Conservation (phyloP, 2,113 vertebrate genomes). For the Microcebus murinus region DNA sequence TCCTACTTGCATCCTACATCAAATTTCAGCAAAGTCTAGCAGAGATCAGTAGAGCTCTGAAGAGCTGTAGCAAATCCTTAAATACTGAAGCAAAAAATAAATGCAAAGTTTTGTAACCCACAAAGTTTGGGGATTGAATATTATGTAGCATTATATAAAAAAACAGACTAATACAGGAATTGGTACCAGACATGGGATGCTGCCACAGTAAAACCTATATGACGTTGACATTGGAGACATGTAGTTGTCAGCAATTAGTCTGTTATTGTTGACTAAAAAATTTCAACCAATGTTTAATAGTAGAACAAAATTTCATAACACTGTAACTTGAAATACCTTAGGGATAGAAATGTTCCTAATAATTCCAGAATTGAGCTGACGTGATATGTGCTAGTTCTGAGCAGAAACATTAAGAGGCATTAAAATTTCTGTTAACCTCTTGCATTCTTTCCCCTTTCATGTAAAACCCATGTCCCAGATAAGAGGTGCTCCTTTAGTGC, state of each 20-base stretch:
- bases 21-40: neutral
- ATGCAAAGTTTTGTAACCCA: neutral
- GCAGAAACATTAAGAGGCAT: neutral
- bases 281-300: neutral
- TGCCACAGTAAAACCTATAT: neutral
- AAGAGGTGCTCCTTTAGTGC: neutral
- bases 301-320: neutral
- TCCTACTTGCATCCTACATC: neutral
- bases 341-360: neutral
- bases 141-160: neutral
- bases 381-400: neutral
- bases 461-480: neutral
- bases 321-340: neutral
- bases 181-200: neutral
- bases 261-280: neutral
- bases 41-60: neutral
- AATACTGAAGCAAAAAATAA: neutral
- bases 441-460: neutral
- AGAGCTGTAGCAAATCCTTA: neutral
- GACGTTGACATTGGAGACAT: neutral
- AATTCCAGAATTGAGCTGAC: neutral
- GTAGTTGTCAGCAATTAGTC: neutral
- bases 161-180: neutral
- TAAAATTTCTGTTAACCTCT: neutral
- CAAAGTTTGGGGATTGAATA: neutral